Base-by-base conservation (phyloP, 2,113 vertebrate genomes). In the Carassius gibelio region DNA sequence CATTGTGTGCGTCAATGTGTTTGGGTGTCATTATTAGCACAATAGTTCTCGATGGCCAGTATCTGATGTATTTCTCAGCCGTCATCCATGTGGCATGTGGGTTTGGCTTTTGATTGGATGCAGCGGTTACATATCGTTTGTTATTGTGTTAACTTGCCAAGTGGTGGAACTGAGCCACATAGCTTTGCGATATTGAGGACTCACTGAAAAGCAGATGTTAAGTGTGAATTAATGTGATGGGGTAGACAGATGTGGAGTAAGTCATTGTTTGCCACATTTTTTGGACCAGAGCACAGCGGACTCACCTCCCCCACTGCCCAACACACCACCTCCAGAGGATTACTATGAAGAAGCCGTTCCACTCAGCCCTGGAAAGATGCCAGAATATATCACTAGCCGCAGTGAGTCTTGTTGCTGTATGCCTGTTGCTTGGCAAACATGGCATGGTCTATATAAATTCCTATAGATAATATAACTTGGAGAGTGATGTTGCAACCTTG, bases 321-420 rank as follows among this genome's bases (percentile, higher is more conserved):
- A 94, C 88, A 97, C 96, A 1, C 96, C 97, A 4, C 96, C 97
- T 0, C 97, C 98, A 0, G 97, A 99, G 91, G 98, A 98, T 91
- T 97, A 99, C 93, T 99, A 99, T 9, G 98, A 99, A 90, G 98
- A 99, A 87, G 98, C 98, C 0, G 95, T 98, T 86, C 97, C 98
- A 11, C 94, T 98, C 38, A 95, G 96, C 13, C 96, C 98, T 0
- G 97, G 96, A 84, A 97, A 97, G 74, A 89, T 94, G 5, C 96
- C 98, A 0, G 97, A 99, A 90, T 98, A 98, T 89, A 98, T 99
- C 88, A 97, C 96, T 78, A 96, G 96, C 88, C 96, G 93, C 91
- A 94, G 98, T 99, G 92, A 95, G 97, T 93, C 36, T 57, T 7
- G 1, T 26, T 72, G 52, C 36, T 21, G 19, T 71, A 19, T 71